phyloP scores from a whole-genome alignment of 2,797 vertebrate genomes.

The Heliangelus exortis region DNA sequence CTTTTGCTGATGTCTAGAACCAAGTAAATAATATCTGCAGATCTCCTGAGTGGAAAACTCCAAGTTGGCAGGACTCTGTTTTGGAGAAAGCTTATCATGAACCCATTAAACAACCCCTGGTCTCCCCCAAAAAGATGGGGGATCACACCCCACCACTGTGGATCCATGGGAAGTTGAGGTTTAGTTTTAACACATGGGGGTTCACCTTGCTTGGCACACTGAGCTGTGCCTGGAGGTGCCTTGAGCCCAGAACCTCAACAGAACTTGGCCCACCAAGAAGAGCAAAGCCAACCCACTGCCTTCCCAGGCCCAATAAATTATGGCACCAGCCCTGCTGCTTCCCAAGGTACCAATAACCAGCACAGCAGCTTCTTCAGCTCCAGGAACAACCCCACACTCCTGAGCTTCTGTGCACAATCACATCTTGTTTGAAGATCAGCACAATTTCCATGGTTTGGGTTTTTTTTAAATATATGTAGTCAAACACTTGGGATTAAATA shows the following conservation, averaged over 20 bases:
- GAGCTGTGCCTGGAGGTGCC: background rate
- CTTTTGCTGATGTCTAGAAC: background rate
- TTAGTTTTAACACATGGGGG: rapidly evolving
- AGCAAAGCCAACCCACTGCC: background rate
- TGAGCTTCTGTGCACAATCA: background rate
- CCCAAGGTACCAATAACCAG: background rate
- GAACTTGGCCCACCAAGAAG: rapidly evolving
- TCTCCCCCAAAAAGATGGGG: background rate
- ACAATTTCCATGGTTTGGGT: background rate
- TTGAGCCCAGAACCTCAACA: background rate
- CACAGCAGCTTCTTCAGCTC: background rate
- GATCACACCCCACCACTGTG: background rate
- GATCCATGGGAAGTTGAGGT: background rate
- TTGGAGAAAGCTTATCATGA: background rate
- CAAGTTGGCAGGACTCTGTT: background rate
- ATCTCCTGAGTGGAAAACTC: background rate
- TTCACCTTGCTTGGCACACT: background rate
- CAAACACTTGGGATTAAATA: background rate
- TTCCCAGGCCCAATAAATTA: background rate
- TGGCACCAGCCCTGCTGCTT: background rate
- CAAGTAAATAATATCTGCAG: background rate
- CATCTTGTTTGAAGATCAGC: background rate
- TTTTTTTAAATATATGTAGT: background rate
- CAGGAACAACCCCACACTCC: background rate
- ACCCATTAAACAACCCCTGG: background rate